Evolutionary conservation across 2,888 invertebrate species (phyloP).

Genomic region (Amphipoea oculea): DNA sequence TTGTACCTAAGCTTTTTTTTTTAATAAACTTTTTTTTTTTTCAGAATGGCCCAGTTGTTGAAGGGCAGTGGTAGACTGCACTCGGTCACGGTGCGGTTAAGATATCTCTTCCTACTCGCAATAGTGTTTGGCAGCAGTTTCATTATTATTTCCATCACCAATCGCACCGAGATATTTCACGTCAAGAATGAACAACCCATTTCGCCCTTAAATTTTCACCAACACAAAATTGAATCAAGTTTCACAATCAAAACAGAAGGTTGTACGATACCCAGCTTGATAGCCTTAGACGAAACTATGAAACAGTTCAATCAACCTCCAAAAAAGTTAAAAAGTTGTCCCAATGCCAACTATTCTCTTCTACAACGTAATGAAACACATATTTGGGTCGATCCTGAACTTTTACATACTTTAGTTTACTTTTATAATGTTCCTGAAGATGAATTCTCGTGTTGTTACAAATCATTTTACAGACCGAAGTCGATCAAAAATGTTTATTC

Average conservation of each 20-base stretch:
- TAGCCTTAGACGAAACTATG: constrained; percentile 91
- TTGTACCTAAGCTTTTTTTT: neutral
- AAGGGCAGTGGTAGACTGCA: constrained; percentile 69
- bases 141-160: constrained; percentile 80
- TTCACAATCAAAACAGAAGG: constrained; percentile 92
- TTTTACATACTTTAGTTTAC: constrained; percentile 69
- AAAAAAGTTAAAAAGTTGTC: constrained; percentile 87
- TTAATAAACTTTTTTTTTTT: constrained; percentile 63
- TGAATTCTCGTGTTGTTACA: constrained; percentile 91
- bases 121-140: constrained; percentile 81
- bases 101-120: constrained; percentile 81
- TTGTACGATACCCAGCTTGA: constrained; percentile 92
- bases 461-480: constrained; percentile 89
- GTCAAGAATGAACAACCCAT: constrained; percentile 73
- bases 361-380: constrained; percentile 91
- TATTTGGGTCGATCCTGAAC: constrained; percentile 88
- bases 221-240: constrained; percentile 70
- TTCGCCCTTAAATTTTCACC: constrained; percentile 67
- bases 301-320: constrained; percentile 89
- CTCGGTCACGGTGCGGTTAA: constrained; percentile 75
- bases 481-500: constrained; percentile 85
- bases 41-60: constrained; percentile 79
- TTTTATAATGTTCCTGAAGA: constrained; percentile 87
- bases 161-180: constrained; percentile 76
- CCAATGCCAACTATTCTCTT: constrained; percentile 87